phyloP scores from a whole-genome alignment of 2,797 vertebrate species.

The Sebastes goodei region DNA sequence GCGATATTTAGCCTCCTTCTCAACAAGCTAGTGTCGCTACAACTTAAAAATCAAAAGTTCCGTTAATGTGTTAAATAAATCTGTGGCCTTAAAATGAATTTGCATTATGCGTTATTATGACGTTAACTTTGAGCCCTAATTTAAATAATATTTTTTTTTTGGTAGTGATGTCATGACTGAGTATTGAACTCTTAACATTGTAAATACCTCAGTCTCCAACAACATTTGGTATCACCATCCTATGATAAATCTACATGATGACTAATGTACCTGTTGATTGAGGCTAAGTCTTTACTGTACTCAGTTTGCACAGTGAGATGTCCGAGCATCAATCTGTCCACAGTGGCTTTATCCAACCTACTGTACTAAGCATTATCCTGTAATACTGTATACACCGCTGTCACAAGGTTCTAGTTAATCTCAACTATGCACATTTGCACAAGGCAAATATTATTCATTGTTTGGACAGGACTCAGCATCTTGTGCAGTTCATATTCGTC shows the following conservation, averaged over 20 bases:
- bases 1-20: too few species aligned
- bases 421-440: conserved; percentile 24
- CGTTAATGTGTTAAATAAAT: too few species aligned
- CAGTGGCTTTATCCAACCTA: conserved; percentile 51
- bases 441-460: conserved; percentile 36
- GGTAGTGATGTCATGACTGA: background rate
- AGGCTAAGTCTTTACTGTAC: conserved; percentile 38
- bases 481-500: conserved; percentile 9
- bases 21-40: too few species aligned
- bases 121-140: too few species aligned
- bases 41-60: fast-evolving
- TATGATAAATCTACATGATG: conserved; percentile 22
- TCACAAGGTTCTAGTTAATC: conserved; percentile 29
- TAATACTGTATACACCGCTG: conserved; percentile 23
- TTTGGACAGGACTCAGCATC: conserved; percentile 18
- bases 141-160: background rate
- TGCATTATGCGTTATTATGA: too few species aligned
- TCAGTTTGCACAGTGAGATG: conserved; percentile 58
- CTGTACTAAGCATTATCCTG: conserved; percentile 41
- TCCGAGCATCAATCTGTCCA: conserved; percentile 65
- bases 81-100: fast-evolving
- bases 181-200: background rate
- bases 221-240: background rate
- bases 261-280: conserved; percentile 57
- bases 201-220: background rate